Conservation (phyloP, 2,797 vertebrate species). For the Typhlichthys eigenmanni region DNA sequence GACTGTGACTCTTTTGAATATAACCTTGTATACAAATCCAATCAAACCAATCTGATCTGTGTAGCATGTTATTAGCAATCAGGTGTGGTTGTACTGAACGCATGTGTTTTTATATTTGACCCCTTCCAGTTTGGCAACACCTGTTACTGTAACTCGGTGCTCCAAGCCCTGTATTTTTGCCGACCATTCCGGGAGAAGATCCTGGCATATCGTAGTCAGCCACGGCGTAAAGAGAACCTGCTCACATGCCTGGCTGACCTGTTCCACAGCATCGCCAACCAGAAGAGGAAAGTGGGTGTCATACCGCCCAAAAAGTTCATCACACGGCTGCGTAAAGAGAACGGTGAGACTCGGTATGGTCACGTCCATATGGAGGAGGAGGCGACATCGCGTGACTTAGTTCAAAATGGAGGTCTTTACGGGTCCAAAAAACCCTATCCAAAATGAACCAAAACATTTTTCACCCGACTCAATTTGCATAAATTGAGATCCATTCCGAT, state of each 20-base stretch:
- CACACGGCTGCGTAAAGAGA: conserved; percentile 94
- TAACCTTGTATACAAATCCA: too few relatives aligned
- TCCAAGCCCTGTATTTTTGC: conserved; percentile 96
- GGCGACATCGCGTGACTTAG: too few relatives aligned
- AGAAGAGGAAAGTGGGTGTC: conserved; percentile 98
- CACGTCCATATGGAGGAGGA: background rate
- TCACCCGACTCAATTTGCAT: too few relatives aligned
- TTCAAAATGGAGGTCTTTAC: too few relatives aligned
- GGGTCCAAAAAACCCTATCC: too few relatives aligned
- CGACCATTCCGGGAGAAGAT: conserved; percentile 96
- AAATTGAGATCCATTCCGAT: too few relatives aligned
- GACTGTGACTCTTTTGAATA: too few relatives aligned
- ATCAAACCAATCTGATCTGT: too few relatives aligned
- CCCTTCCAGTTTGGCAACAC: conserved; percentile 92
- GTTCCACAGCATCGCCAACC: conserved; percentile 97
- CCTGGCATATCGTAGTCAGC: conserved; percentile 94
- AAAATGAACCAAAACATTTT: too few relatives aligned
- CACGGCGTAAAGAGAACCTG: conserved; percentile 95
- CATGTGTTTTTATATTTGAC: background rate
- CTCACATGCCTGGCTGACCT: conserved; percentile 95
- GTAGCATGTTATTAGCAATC: too few relatives aligned
- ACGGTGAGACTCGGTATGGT: conserved; percentile 77
- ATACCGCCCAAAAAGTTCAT: conserved; percentile 99
- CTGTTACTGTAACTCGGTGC: conserved; percentile 98
- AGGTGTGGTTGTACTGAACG: background rate